Evolutionary conservation across 2,888 invertebrate genomes (phyloP).

Genomic region (Cataglyphis rosenhaueri): DNA sequence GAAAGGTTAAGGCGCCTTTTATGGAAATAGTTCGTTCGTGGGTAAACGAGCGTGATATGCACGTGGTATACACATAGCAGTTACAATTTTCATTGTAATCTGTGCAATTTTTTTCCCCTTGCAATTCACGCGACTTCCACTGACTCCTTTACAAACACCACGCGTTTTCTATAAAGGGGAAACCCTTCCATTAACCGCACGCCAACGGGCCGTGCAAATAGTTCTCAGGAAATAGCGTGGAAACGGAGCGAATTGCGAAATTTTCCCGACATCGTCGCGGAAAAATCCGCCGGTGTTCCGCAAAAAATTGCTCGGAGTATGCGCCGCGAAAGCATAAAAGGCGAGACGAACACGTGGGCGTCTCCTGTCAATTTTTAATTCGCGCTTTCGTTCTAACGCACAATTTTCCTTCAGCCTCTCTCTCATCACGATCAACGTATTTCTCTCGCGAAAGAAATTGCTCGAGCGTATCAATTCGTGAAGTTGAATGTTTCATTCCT

Average conservation of each 20-base stretch:
- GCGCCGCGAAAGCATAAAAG: conserved; percentile 62
- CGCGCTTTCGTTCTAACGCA: not conserved
- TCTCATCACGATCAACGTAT: not conserved
- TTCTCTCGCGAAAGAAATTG: not conserved
- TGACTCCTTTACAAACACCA: not conserved
- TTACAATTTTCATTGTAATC: conserved; percentile 40
- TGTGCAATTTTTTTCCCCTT: not conserved
- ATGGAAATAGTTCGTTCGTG: not conserved
- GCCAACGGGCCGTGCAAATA: conserved; percentile 21
- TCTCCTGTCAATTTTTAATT: conserved; percentile 55
- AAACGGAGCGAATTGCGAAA: conserved; percentile 50
- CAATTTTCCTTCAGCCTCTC: not conserved
- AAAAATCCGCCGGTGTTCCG: conserved; percentile 51
- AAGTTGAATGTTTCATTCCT: no score
- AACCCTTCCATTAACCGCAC: conserved; percentile 8
- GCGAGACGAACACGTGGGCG: conserved; percentile 66
- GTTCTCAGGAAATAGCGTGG: conserved; percentile 58
- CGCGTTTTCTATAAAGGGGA: conserved; percentile 11
- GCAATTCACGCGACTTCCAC: not conserved
- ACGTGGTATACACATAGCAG: conserved; percentile 19
- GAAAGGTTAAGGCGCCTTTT: conserved; percentile 31
- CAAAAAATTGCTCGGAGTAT: conserved; percentile 52
- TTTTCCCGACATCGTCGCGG: conserved; percentile 31
- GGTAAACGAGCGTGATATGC: not conserved
- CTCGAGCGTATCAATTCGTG: not conserved